Conservation (phyloP, 2,113 vertebrate species). For the Pteruthius melanotis region DNA sequence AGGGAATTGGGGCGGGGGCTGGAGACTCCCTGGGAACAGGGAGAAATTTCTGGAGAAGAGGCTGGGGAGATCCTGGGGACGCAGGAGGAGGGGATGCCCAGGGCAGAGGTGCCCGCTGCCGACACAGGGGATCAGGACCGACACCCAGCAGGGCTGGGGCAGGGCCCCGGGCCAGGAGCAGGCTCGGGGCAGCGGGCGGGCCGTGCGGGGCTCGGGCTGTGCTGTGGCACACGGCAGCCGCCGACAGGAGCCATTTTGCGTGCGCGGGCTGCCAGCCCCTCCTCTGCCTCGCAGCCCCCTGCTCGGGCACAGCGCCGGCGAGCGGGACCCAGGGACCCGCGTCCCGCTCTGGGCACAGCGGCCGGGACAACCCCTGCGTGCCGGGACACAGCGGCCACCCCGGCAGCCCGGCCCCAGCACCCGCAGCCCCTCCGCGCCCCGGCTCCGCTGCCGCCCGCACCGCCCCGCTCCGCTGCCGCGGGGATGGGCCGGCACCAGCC, state of each 20-base stretch:
- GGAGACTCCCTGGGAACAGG: background rate
- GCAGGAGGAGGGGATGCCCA: background rate
- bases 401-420: background rate
- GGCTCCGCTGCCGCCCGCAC: fast-evolving
- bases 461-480: fast-evolving
- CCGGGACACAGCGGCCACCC: background rate
- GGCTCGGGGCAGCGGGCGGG: background rate
- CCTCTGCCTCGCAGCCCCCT: background rate
- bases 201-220: background rate
- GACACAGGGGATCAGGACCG: fast-evolving
- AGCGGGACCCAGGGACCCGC: background rate
- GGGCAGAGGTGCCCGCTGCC: background rate
- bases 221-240: background rate
- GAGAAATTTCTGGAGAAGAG: background rate
- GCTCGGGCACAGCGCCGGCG: background rate
- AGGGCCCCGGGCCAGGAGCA: background rate
- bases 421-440: background rate
- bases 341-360: background rate
- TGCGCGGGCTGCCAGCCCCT: background rate
- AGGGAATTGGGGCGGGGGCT: background rate
- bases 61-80: background rate
- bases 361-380: no score
- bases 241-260: background rate
- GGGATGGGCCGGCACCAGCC: background rate
- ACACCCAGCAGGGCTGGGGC: background rate